These are phyloP conservation scores for Gandaritis pyraliata DNA, from an alignment of 2,888 invertebrate species.

Conservation along the genomic window DNA sequence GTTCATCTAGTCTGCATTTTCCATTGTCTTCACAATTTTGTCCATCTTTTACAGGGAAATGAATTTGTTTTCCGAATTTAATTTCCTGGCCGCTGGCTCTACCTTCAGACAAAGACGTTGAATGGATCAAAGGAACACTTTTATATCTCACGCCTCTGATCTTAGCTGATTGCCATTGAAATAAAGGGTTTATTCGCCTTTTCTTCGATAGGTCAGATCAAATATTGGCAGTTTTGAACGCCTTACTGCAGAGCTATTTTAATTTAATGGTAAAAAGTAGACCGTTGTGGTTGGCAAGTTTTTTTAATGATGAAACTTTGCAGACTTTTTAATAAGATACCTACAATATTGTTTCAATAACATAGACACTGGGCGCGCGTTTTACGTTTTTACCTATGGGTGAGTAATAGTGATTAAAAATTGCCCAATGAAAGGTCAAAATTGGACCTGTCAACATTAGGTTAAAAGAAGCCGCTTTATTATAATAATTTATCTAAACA, in stretches of 20 bases:
- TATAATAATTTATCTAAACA: too few species aligned
- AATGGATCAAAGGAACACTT: slow-evolving; percentile 43
- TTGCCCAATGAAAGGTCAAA: too few species aligned
- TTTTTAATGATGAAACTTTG: too few species aligned
- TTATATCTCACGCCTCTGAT: slow-evolving; percentile 43
- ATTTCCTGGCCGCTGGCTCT: slow-evolving; percentile 40
- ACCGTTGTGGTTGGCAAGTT: too few species aligned
- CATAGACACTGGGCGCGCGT: too few species aligned
- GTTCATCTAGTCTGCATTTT: slow-evolving; percentile 34
- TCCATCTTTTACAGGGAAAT: slow-evolving; percentile 44
- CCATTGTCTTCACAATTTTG: slow-evolving; percentile 42
- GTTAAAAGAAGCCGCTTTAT: too few species aligned
- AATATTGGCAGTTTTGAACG: slow-evolving; percentile 14
- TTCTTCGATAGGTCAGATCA: slow-evolving; percentile 6
- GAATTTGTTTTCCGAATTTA: slow-evolving; percentile 46
- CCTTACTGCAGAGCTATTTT: background rate
- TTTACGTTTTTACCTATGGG: too few species aligned
- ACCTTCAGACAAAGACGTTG: slow-evolving; percentile 38
- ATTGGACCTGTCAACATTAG: too few species aligned
- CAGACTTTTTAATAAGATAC: too few species aligned
- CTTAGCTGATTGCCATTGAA: slow-evolving; percentile 39
- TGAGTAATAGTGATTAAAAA: too few species aligned
- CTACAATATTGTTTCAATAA: too few species aligned
- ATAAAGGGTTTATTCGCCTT: slow-evolving; percentile 31
- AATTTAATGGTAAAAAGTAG: background rate